Conservation (phyloP, 2,888 invertebrate species). For the Oscheius sp. region DNA sequence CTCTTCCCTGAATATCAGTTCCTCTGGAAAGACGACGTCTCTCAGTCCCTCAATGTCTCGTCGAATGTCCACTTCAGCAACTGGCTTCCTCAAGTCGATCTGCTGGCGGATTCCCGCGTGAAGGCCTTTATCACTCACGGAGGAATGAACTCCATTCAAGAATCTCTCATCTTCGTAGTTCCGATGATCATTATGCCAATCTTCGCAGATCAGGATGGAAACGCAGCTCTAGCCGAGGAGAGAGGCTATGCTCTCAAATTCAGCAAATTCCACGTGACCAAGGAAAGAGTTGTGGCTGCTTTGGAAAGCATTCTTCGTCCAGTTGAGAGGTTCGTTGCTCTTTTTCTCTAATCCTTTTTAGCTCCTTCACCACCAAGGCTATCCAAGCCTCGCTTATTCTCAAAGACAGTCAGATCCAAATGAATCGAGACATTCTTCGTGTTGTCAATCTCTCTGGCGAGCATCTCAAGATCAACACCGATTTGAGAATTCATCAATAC, state of each 20-base stretch:
- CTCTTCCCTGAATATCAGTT: slow-evolving; percentile 36
- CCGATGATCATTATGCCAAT: slow-evolving; percentile 37
- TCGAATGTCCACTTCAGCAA: slow-evolving; percentile 30
- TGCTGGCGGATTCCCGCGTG: slow-evolving; percentile 36
- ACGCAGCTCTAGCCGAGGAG: slow-evolving; percentile 34
- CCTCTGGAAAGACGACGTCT: slow-evolving; percentile 35
- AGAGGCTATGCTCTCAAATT: slow-evolving; percentile 22
- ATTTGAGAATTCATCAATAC: slow-evolving; percentile 26
- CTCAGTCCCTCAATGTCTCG: slow-evolving; percentile 19
- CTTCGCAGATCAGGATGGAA: slow-evolving; percentile 43
- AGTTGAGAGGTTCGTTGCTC: neutral
- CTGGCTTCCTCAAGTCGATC: slow-evolving; percentile 42
- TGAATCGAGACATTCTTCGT: slow-evolving; percentile 13
- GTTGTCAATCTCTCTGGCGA: slow-evolving; percentile 14
- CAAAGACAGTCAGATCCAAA: neutral
- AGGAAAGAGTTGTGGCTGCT: slow-evolving; percentile 29
- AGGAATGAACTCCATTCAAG: slow-evolving; percentile 42
- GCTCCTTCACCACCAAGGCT: slow-evolving; percentile 3
- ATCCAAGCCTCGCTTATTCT: slow-evolving; percentile 20
- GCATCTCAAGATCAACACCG: slow-evolving; percentile 31
- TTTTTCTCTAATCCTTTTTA: neutral
- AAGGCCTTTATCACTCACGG: slow-evolving; percentile 40
- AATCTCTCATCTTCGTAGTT: slow-evolving; percentile 34
- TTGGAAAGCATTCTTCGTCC: slow-evolving; percentile 26
- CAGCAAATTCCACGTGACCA: slow-evolving; percentile 32